Percentiles rank a stretch among this genome's conserved stretches.
Conservation (phyloP, 2,113 vertebrate species). For the Carlito syrichta region DNA sequence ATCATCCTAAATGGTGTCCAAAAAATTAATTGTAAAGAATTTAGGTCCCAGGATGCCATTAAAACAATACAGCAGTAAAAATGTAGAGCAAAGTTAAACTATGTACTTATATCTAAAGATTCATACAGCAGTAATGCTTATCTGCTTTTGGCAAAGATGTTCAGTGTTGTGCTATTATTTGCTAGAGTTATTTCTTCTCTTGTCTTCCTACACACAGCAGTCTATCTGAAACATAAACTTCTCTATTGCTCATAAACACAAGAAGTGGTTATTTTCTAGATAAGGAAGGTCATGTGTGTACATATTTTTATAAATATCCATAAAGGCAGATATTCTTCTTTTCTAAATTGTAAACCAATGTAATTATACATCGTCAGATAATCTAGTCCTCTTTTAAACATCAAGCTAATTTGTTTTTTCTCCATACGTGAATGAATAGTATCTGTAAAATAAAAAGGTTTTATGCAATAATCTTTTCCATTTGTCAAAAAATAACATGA, state of each 20-base stretch:
- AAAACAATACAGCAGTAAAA: conserved; percentile 39
- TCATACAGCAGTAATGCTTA: background rate
- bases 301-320: conserved; percentile 49
- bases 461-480: background rate
- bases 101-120: conserved; percentile 32
- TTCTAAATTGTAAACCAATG: background rate
- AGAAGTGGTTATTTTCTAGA: conserved; percentile 20
- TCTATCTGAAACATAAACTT: conserved; percentile 48
- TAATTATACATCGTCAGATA: background rate
- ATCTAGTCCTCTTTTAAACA: conserved; percentile 58
- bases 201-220: conserved; percentile 40
- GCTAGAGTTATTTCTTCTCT: conserved; percentile 46
- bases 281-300: conserved; percentile 43
- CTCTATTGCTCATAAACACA: background rate
- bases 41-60: conserved; percentile 27
- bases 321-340: background rate
- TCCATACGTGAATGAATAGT: background rate
- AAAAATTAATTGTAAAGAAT: conserved; percentile 61
- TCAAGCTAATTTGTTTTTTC: conserved; percentile 52
- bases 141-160: conserved; percentile 20
- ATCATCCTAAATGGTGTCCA: conserved; percentile 44
- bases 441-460: conserved; percentile 45
- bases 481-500: conserved; percentile 14
- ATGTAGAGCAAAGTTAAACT: conserved; percentile 56
- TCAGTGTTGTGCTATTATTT: background rate